A percentile compares a stretch with the other conserved stretches of the same genome.
Conservation (phyloP, 2,113 vertebrate species). For the Chaetorhynchus papuensis region DNA sequence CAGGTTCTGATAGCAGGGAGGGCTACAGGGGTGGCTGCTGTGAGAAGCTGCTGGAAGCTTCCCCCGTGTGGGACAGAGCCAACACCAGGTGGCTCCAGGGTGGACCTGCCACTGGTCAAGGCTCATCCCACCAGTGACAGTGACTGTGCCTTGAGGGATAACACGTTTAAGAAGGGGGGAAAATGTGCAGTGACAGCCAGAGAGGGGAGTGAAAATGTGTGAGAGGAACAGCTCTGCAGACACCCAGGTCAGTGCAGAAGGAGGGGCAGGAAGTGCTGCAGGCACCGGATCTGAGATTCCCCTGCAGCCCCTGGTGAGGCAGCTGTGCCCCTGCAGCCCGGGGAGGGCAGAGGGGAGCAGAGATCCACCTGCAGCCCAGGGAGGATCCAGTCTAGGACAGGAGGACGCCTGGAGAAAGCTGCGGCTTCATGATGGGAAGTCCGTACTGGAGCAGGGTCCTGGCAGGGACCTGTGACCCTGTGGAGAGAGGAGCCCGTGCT, state of each 20-base stretch:
- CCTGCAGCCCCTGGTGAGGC: too few relatives aligned
- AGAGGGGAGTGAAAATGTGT: neutral
- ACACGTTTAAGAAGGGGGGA: neutral
- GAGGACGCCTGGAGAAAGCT: neutral
- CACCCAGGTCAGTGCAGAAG: neutral
- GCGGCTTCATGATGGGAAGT: too few relatives aligned
- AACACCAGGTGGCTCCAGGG: neutral
- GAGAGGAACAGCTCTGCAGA: neutral
- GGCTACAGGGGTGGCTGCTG: neutral
- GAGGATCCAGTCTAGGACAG: neutral
- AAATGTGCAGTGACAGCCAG: neutral
- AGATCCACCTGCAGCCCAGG: neutral
- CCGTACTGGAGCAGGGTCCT: fast-evolving
- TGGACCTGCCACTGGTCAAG: neutral
- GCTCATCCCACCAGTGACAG: neutral
- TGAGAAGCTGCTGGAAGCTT: neutral
- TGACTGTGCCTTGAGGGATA: neutral
- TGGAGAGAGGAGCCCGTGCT: fast-evolving
- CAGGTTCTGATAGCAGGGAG: neutral
- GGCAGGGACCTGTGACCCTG: too few relatives aligned
- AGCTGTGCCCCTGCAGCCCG: neutral
- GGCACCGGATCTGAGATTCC: fast-evolving
- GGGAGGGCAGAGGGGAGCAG: neutral
- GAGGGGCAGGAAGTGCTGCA: neutral
- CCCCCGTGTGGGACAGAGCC: fast-evolving